Evolutionary conservation across 2,113 vertebrate species (phyloP).

Genomic region (Cinclus cinclus): DNA sequence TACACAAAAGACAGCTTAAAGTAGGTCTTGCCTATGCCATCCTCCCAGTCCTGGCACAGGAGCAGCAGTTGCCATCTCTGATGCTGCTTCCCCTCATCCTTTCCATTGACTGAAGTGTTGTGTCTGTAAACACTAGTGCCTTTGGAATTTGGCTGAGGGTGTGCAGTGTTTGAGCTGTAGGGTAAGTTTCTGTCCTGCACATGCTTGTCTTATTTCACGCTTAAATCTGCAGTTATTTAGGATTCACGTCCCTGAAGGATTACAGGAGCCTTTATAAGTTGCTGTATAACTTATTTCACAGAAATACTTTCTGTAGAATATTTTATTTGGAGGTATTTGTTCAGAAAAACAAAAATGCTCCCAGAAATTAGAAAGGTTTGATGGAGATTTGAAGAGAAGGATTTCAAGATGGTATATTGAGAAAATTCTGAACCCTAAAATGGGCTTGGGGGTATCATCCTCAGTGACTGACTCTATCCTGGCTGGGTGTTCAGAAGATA

Average conservation of each 20-base stretch:
- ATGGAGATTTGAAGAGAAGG: not conserved
- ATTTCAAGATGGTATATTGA: not conserved
- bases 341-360: not conserved
- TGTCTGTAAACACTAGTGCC: not conserved
- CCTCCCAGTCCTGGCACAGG: not conserved
- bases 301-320: not conserved
- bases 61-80: not conserved
- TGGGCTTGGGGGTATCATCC: not conserved
- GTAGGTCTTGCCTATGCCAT: not conserved
- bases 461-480: not conserved
- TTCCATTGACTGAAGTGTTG: not conserved
- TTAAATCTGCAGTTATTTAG: not conserved
- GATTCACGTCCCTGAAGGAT: not conserved
- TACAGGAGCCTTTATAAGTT: not conserved
- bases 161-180: not conserved
- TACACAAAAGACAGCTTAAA: not conserved
- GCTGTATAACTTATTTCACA: not conserved
- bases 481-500: not conserved
- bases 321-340: not conserved
- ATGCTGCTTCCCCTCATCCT: not conserved
- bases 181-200: not conserved
- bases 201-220: not conserved
- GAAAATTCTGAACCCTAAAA: not conserved
- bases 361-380: not conserved
- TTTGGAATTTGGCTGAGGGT: not conserved